Percentiles rank a stretch among this genome's conserved stretches.
Conservation (phyloP, 2,888 invertebrate species). For the Scaptomyza flava region DNA sequence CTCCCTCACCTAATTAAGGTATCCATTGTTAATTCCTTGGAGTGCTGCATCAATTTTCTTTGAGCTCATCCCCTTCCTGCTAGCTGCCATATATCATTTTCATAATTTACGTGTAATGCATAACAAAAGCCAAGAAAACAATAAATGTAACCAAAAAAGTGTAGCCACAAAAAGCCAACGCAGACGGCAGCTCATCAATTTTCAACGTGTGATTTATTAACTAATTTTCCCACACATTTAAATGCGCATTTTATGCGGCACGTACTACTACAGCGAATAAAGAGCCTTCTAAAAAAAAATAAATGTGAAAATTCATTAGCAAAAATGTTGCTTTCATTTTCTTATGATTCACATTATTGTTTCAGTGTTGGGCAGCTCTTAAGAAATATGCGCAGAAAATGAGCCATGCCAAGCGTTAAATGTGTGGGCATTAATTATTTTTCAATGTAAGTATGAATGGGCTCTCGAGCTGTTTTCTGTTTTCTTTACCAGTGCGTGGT, state of each 20-base stretch:
- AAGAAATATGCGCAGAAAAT: slow-evolving; percentile 67
- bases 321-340: slow-evolving; percentile 70
- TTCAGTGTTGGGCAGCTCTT: slow-evolving; percentile 6
- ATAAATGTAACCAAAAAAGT: slow-evolving; percentile 49
- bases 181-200: slow-evolving; percentile 73
- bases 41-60: slow-evolving; percentile 37
- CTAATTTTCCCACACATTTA: slow-evolving; percentile 77
- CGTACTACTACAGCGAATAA: slow-evolving; percentile 39
- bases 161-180: slow-evolving; percentile 32
- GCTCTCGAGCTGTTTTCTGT: neutral
- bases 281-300: slow-evolving; percentile 19
- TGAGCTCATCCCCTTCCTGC: slow-evolving; percentile 11
- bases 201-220: slow-evolving; percentile 77
- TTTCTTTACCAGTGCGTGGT: slow-evolving; percentile 3
- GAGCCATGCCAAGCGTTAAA: slow-evolving; percentile 36
- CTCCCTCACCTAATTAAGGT: slow-evolving; percentile 49
- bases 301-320: slow-evolving; percentile 69
- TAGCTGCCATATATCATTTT: slow-evolving; percentile 56
- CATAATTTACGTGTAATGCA: slow-evolving; percentile 67
- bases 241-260: slow-evolving; percentile 70
- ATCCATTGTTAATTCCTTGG: slow-evolving; percentile 51
- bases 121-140: slow-evolving; percentile 56
- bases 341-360: slow-evolving; percentile 69
- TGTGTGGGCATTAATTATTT: slow-evolving; percentile 67
- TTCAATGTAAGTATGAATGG: slow-evolving; percentile 36